Conservation (phyloP, 2,888 invertebrate genomes). For the Biston betularia region DNA sequence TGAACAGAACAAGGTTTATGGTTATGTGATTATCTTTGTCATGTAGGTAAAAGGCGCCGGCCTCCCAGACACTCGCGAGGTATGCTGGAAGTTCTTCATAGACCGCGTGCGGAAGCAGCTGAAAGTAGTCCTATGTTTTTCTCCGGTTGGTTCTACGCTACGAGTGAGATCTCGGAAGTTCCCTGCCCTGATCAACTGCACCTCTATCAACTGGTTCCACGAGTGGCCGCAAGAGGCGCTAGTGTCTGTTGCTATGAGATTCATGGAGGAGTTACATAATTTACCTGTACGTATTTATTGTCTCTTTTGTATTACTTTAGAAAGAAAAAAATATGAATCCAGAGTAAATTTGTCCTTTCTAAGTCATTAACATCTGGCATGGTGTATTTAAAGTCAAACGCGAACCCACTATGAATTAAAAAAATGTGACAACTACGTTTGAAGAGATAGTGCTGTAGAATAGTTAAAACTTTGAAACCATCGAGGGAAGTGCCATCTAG, state of each 20-base stretch:
- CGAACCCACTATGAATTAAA: too few species aligned
- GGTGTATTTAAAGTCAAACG: too few species aligned
- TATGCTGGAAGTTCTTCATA: slow-evolving; percentile 99
- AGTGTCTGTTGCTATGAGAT: slow-evolving; percentile 96
- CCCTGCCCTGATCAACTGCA: slow-evolving; percentile 97
- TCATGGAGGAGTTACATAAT: slow-evolving; percentile 92
- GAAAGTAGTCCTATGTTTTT: slow-evolving; percentile 98
- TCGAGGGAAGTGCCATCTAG: background rate
- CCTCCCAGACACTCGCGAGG: slow-evolving; percentile 96
- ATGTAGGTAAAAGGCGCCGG: slow-evolving; percentile 93
- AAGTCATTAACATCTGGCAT: too few species aligned
- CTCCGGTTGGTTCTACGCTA: slow-evolving; percentile 97
- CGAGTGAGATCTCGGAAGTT: slow-evolving; percentile 97
- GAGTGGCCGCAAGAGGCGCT: slow-evolving; percentile 99
- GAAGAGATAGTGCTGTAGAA: too few species aligned
- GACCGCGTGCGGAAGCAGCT: slow-evolving; percentile 96
- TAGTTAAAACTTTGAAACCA: too few species aligned
- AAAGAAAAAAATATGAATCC: too few species aligned
- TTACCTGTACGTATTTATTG: slow-evolving; percentile 88
- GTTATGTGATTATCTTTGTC: background rate
- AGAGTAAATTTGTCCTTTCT: too few species aligned
- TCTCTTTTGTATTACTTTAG: too few species aligned
- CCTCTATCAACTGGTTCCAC: slow-evolving; percentile 99
- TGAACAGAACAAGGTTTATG: too few species aligned
- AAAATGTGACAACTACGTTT: too few species aligned